Evolutionary conservation across 1,140 invertebrate genomes (phyloP).

Genomic region (Temnothorax nylanderi): DNA sequence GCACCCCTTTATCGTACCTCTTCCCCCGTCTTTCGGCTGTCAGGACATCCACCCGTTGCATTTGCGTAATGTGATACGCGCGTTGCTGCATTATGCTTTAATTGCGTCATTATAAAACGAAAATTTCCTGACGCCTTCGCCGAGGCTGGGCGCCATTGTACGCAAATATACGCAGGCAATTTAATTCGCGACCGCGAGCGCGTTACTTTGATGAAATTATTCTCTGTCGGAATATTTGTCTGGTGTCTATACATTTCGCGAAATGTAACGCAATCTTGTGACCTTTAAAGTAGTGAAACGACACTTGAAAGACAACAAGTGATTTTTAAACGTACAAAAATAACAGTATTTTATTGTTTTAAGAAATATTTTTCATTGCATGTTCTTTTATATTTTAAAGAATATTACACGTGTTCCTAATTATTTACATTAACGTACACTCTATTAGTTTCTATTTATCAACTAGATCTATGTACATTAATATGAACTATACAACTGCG

Average conservation of each 20-base stretch:
- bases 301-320: background rate
- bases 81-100: slow-evolving; percentile 67
- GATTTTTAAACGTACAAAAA: background rate
- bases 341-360: background rate
- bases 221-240: background rate
- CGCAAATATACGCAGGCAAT: slow-evolving; percentile 1
- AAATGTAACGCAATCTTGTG: too few species aligned
- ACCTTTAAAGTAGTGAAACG: background rate
- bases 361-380: background rate
- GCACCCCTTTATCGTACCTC: slow-evolving; percentile 36
- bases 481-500: background rate
- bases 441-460: slow-evolving; percentile 9
- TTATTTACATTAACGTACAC: background rate
- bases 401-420: background rate
- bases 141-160: background rate
- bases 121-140: slow-evolving; percentile 60
- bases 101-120: slow-evolving; percentile 70
- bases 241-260: background rate
- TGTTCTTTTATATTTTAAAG: background rate
- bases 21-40: slow-evolving; percentile 15
- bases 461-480: background rate
- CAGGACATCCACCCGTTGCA: slow-evolving; percentile 33
- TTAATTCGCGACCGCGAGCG: slow-evolving; percentile 19
- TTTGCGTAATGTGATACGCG: slow-evolving; percentile 63
- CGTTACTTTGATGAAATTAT: slow-evolving; percentile 32